Evolutionary conservation across 2,888 invertebrate species (phyloP).

Genomic region (Drosophila aldrichi): DNA sequence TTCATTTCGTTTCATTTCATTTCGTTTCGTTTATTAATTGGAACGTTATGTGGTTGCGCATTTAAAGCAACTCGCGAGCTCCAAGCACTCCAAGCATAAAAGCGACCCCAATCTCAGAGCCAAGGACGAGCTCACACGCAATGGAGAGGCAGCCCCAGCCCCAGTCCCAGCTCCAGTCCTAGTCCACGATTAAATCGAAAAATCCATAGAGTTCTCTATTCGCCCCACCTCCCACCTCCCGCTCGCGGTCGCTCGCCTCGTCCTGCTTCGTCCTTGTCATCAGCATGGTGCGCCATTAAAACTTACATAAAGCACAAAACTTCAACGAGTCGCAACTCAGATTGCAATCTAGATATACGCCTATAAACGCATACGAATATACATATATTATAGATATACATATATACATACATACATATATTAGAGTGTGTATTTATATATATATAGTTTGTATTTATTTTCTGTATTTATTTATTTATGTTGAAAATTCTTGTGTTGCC

Average conservation of each 20-base stretch:
- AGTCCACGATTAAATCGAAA: conserved; percentile 59
- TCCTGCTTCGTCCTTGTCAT: conserved; percentile 23
- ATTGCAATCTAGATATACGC: conserved; percentile 58
- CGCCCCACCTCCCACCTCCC: background rate
- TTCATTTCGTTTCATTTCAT: conserved; percentile 27
- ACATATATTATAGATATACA: conserved; percentile 10
- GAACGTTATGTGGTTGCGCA: conserved; percentile 64
- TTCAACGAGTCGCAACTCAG: conserved; percentile 50
- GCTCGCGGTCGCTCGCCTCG: background rate
- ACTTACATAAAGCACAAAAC: conserved; percentile 57
- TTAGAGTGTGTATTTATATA: background rate
- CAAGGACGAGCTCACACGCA: conserved; percentile 58
- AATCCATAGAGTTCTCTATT: conserved; percentile 42
- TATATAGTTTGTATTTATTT: background rate
- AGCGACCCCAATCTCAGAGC: conserved; percentile 16
- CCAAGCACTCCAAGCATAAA: conserved; percentile 7
- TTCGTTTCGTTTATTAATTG: conserved; percentile 70
- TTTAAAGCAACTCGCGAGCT: conserved; percentile 30
- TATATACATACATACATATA: background rate
- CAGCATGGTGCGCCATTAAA: conserved; percentile 58
- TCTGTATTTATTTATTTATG: too few species aligned
- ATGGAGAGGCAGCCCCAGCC: conserved; percentile 15
- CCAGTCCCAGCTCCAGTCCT: conserved; percentile 1
- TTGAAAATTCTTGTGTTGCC: background rate
- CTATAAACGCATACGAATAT: background rate